phyloP scores from a whole-genome alignment of 2,113 vertebrate species.

The Meles meles region DNA sequence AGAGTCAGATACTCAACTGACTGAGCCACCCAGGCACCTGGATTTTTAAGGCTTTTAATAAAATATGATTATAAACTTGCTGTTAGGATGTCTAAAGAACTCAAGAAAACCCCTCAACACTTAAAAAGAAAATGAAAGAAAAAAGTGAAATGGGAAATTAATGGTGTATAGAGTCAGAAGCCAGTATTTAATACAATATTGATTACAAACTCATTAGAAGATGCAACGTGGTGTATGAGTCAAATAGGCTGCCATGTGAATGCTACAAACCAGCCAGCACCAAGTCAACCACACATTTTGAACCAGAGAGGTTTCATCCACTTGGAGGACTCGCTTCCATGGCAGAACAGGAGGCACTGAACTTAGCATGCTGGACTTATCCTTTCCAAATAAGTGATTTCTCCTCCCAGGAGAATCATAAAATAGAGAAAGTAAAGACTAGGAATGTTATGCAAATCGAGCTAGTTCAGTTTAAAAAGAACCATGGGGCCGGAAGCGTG shows the following conservation, averaged over 20 bases:
- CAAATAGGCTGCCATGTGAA: neutral
- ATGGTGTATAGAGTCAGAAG: neutral
- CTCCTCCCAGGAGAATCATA: neutral
- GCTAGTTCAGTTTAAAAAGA: neutral
- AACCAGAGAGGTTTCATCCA: neutral
- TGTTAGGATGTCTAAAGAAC: neutral
- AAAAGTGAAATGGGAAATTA: neutral
- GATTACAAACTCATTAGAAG: neutral
- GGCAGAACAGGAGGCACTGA: neutral
- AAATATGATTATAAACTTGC: neutral
- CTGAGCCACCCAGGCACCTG: neutral
- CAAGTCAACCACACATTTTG: neutral
- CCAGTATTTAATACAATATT: neutral
- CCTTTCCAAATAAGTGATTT: neutral
- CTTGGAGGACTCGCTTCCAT: neutral
- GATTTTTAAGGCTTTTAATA: neutral
- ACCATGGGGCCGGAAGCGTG: neutral
- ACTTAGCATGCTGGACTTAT: neutral
- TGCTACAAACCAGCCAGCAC: neutral
- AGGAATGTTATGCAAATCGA: neutral
- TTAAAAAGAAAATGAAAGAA: neutral
- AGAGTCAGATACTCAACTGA: neutral
- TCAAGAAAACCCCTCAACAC: neutral
- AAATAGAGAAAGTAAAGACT: neutral
- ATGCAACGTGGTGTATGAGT: neutral